Evolutionary conservation across 2,888 invertebrate species (phyloP).

Genomic region (Ganaspis brasiliensis): DNA sequence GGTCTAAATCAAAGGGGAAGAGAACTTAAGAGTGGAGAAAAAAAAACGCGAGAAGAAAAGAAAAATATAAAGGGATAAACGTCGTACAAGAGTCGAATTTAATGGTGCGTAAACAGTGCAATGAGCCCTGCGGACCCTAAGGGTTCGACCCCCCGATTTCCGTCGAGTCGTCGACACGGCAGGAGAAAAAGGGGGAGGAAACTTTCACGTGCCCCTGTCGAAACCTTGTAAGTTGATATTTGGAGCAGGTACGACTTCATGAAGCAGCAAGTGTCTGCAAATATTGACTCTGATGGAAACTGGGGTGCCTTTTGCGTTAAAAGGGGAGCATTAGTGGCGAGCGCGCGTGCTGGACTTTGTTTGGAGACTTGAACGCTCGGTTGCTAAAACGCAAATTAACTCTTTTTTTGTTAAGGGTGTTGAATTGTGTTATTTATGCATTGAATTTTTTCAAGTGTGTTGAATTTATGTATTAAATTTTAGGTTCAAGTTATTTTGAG

Average conservation of each 20-base stretch:
- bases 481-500: too few species aligned
- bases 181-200: constrained; percentile 20
- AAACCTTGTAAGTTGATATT: constrained; percentile 63
- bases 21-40: constrained; percentile 44
- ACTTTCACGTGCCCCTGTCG: constrained; percentile 33
- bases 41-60: constrained; percentile 52
- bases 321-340: constrained; percentile 4
- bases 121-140: constrained; percentile 53
- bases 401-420: too few species aligned
- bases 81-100: constrained; percentile 75
- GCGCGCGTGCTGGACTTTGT: constrained; percentile 14
- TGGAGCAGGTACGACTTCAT: constrained; percentile 74
- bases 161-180: constrained; percentile 48
- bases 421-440: too few species aligned
- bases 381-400: too few species aligned
- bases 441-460: too few species aligned
- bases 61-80: constrained; percentile 73
- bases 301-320: constrained; percentile 68
- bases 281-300: constrained; percentile 77
- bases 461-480: too few species aligned
- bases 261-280: constrained; percentile 76
- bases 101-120: constrained; percentile 77
- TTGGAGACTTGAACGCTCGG: background rate
- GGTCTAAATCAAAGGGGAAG: constrained; percentile 22
- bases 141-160: constrained; percentile 44